Percentiles rank a stretch among this genome's conserved stretches.
These are phyloP conservation scores for Nylanderia fulva DNA, from an alignment of 1,140 invertebrate genomes.

Conservation along the genomic window DNA sequence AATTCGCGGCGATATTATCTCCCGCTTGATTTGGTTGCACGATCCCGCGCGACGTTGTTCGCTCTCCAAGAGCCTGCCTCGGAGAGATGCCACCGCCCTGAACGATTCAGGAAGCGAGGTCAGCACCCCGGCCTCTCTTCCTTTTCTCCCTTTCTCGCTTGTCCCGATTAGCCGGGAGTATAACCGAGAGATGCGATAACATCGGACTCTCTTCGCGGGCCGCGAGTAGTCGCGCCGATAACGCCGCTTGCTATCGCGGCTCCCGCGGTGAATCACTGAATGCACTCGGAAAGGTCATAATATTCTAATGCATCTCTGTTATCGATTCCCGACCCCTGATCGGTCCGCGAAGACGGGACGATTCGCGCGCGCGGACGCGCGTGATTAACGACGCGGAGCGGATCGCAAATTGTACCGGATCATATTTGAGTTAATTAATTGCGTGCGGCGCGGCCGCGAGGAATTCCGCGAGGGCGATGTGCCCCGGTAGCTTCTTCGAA, in stretches of 20 bases:
- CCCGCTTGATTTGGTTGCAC: constrained; percentile 51
- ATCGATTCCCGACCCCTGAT: constrained; percentile 55
- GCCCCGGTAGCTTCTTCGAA: constrained; percentile 26
- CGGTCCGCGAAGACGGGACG: constrained; percentile 15
- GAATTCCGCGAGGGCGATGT: constrained; percentile 30
- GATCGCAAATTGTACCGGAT: constrained; percentile 40
- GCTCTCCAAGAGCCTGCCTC: constrained; percentile 46
- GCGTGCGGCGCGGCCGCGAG: constrained; percentile 18
- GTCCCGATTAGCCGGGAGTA: constrained; percentile 67
- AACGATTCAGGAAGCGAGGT: constrained; percentile 72
- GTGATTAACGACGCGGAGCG: constrained; percentile 36
- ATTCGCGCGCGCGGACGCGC: neutral
- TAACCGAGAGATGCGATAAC: constrained; percentile 67
- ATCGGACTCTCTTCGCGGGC: constrained; percentile 69
- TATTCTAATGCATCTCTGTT: constrained; percentile 60
- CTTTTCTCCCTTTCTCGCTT: constrained; percentile 53
- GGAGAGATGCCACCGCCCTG: constrained; percentile 62
- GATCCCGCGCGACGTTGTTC: constrained; percentile 1
- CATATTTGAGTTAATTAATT: constrained; percentile 54
- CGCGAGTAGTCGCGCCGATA: constrained; percentile 74
- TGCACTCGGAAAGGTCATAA: constrained; percentile 56
- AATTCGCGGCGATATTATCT: constrained; percentile 54
- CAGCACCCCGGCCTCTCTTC: constrained; percentile 40
- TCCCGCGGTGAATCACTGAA: constrained; percentile 72
- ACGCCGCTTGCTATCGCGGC: constrained; percentile 71